Percentiles rank a stretch among this genome's conserved stretches.
These are phyloP conservation scores for Trissonchulus sp. DNA, from an alignment of 2,888 invertebrate genomes.

Conservation along the genomic window DNA sequence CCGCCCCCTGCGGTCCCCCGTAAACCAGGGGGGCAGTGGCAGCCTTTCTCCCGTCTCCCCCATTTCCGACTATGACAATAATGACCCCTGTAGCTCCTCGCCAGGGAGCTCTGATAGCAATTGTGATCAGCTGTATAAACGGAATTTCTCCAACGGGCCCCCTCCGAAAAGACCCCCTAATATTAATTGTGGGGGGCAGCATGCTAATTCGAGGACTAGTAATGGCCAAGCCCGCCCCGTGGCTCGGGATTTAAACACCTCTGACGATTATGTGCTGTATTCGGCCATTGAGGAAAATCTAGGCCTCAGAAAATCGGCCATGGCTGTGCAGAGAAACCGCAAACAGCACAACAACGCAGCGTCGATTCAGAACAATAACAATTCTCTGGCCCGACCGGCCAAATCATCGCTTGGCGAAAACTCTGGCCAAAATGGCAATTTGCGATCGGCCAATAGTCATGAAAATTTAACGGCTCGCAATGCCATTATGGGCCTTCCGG, in stretches of 20 bases:
- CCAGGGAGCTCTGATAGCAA: neutral
- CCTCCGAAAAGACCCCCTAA: too few relatives aligned
- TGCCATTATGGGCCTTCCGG: neutral
- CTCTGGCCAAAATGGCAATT: too few relatives aligned
- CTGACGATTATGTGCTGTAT: conserved; percentile 29
- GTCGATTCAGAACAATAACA: neutral
- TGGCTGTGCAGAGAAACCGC: conserved; percentile 18
- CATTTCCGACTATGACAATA: conserved; percentile 42
- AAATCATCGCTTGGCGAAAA: conserved; percentile 31
- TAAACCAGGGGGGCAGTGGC: neutral
- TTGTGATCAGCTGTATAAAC: neutral
- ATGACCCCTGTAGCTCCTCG: neutral
- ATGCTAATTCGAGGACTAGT: neutral
- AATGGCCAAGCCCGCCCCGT: neutral
- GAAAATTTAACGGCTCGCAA: neutral
- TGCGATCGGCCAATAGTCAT: neutral
- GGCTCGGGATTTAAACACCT: conserved; percentile 27
- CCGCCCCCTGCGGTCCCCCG: too few relatives aligned
- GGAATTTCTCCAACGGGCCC: neutral
- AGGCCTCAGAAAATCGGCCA: neutral
- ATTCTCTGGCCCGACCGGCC: neutral
- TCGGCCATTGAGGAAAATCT: conserved; percentile 26
- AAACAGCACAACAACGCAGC: neutral
- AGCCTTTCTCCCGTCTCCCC: conserved; percentile 31
- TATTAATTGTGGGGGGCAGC: too few relatives aligned